These are phyloP conservation scores for Cinclus cinclus DNA, from an alignment of 2,113 vertebrate genomes.

Conservation along the genomic window DNA sequence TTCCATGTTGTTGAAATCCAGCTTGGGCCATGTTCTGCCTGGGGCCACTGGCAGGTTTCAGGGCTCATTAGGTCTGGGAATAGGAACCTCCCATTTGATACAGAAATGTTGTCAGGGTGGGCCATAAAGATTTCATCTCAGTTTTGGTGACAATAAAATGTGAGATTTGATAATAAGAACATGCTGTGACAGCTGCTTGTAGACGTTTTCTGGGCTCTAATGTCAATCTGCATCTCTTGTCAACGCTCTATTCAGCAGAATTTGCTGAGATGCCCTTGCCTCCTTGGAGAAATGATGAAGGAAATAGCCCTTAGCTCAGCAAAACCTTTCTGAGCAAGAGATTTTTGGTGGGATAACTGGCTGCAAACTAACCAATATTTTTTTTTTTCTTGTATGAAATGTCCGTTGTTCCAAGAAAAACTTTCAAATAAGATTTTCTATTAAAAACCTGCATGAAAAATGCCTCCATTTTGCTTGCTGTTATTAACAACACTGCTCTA, in stretches of 20 bases:
- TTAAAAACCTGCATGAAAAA: neutral
- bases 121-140: neutral
- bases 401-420: neutral
- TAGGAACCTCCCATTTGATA: neutral
- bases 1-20: neutral
- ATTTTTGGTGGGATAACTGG: neutral
- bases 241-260: neutral
- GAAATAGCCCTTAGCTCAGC: conserved; percentile 11
- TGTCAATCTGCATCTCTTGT: neutral
- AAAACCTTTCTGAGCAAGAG: neutral
- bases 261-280: neutral
- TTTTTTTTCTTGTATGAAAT: neutral
- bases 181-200: neutral
- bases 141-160: neutral
- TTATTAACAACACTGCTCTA: neutral
- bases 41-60: neutral
- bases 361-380: neutral
- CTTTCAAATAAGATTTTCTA: neutral
- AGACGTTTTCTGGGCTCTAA: neutral
- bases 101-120: neutral
- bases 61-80: neutral
- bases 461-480: neutral
- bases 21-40: neutral
- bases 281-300: neutral
- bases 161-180: neutral